These are phyloP conservation scores for Drosophila paracracens DNA, from an alignment of 2,888 invertebrate species.

Conservation along the genomic window DNA sequence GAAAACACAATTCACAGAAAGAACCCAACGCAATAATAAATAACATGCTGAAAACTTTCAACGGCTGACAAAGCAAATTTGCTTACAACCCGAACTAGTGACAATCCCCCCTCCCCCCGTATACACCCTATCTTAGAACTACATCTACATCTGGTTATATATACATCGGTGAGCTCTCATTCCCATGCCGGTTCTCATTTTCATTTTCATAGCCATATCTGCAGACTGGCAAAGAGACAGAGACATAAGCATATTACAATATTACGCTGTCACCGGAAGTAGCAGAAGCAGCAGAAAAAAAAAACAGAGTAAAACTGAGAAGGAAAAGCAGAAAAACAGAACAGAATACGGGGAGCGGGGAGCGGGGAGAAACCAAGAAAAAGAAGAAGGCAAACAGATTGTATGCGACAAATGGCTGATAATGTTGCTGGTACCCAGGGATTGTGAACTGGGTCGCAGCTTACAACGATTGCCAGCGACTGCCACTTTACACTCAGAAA, in stretches of 20 bases:
- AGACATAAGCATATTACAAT: constrained; percentile 82
- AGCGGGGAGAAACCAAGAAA: constrained; percentile 25
- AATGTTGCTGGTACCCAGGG: constrained; percentile 67
- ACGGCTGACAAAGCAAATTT: constrained; percentile 77
- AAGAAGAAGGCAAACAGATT: constrained; percentile 72
- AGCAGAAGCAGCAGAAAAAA: constrained; percentile 35
- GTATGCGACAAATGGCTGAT: constrained; percentile 82
- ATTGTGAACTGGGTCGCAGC: constrained; percentile 27
- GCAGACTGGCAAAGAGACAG: constrained; percentile 66
- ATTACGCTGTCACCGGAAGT: constrained; percentile 82
- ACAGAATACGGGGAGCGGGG: background rate
- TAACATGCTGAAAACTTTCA: constrained; percentile 75
- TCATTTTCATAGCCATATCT: constrained; percentile 55
- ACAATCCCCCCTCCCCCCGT: background rate
- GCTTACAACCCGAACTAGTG: constrained; percentile 25
- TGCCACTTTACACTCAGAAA: background rate
- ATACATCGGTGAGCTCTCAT: constrained; percentile 34
- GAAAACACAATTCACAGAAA: constrained; percentile 5
- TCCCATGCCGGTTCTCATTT: constrained; percentile 37
- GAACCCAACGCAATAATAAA: constrained; percentile 74
- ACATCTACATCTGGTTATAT: constrained; percentile 29
- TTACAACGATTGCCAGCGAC: constrained; percentile 3
- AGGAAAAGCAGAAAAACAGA: constrained; percentile 14
- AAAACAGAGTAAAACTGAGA: constrained; percentile 27
- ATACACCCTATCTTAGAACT: background rate